phyloP scores from a whole-genome alignment of 1,140 invertebrate genomes.

The Tribolium castaneum region DNA sequence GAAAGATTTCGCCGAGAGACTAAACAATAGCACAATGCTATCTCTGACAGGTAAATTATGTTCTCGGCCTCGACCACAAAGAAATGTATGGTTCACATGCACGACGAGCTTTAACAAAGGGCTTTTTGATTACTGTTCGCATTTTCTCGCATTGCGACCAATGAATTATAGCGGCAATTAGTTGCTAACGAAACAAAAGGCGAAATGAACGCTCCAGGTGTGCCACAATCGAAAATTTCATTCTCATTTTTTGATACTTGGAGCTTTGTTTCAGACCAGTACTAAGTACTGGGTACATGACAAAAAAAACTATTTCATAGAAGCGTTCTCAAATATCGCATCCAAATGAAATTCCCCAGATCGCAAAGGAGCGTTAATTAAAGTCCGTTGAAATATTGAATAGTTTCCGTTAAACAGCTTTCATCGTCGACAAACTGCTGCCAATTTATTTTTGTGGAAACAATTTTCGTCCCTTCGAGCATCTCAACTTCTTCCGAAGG shows the following conservation, averaged over 20 bases:
- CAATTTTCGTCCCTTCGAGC: conserved; percentile 21
- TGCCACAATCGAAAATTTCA: neutral
- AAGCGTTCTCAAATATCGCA: no score
- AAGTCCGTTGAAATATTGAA: conserved; percentile 25
- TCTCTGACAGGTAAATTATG: conserved; percentile 35
- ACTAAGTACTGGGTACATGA: no score
- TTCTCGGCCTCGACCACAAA: conserved; percentile 5
- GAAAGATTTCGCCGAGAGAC: conserved; percentile 4
- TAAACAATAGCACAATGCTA: conserved; percentile 31
- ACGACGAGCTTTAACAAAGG: conserved; percentile 25
- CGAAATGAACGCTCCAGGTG: neutral
- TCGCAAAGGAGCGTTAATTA: conserved; percentile 3
- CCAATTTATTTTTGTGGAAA: conserved; percentile 34
- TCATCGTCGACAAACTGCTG: conserved; percentile 28
- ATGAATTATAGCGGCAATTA: conserved; percentile 29
- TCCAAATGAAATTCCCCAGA: no score
- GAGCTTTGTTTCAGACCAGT: no score
- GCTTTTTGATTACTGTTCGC: conserved; percentile 31
- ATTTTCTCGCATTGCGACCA: conserved; percentile 29
- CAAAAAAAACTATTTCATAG: no score
- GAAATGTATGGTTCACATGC: conserved; percentile 28
- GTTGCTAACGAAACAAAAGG: conserved; percentile 28
- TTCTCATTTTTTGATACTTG: neutral
- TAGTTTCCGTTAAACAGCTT: conserved; percentile 26
- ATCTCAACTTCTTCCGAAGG: neutral